These are phyloP conservation scores for Leptinotarsa juncta DNA, from an alignment of 2,888 invertebrate species.

Conservation along the genomic window DNA sequence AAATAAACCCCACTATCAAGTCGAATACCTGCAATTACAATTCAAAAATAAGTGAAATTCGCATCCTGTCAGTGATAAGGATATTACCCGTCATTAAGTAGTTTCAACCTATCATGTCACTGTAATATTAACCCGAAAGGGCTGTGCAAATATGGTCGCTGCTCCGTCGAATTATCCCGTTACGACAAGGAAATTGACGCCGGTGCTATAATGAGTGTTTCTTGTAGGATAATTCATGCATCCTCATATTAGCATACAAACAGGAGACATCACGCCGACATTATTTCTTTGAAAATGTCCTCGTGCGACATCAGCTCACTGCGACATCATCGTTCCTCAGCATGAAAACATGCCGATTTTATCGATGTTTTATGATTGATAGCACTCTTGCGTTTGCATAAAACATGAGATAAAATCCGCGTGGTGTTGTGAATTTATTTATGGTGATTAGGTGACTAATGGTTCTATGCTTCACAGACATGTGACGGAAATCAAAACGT, in stretches of 20 bases:
- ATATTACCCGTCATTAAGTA: too few species aligned
- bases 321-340: slow-evolving; percentile 23
- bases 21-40: too few species aligned
- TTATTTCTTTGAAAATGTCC: slow-evolving; percentile 18
- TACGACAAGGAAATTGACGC: slow-evolving; percentile 23
- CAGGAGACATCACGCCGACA: slow-evolving; percentile 46
- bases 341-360: slow-evolving; percentile 39
- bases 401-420: slow-evolving; percentile 36
- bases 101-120: background rate
- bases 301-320: slow-evolving; percentile 15
- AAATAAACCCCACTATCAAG: too few species aligned
- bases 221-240: slow-evolving; percentile 39
- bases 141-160: slow-evolving; percentile 1
- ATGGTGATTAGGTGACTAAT: slow-evolving; percentile 4
- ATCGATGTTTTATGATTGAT: slow-evolving; percentile 50
- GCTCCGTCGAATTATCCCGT: slow-evolving; percentile 8
- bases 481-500: background rate
- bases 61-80: too few species aligned
- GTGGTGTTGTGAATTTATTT: slow-evolving; percentile 11
- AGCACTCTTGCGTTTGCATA: slow-evolving; percentile 43
- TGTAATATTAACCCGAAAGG: background rate
- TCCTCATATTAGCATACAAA: slow-evolving; percentile 50
- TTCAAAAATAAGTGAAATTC: too few species aligned
- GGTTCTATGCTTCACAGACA: background rate
- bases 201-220: slow-evolving; percentile 33